These are phyloP conservation scores for Tichodroma muraria DNA, from an alignment of 2,113 vertebrate genomes.

Conservation along the genomic window DNA sequence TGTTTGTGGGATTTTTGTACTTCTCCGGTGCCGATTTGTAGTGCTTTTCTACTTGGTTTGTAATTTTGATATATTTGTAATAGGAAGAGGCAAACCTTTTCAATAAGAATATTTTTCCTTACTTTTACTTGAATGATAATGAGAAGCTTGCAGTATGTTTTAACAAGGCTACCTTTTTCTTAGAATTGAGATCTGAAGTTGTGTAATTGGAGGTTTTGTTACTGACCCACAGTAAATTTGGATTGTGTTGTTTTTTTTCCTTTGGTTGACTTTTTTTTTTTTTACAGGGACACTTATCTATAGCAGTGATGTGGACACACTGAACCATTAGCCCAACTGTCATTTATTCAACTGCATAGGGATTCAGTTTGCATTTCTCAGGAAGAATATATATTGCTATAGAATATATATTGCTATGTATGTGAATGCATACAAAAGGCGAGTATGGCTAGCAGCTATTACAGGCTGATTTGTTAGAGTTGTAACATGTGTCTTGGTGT, in stretches of 20 bases:
- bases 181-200: not conserved
- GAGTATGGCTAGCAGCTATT: not conserved
- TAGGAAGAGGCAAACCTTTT: not conserved
- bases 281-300: not conserved
- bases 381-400: not conserved
- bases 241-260: not conserved
- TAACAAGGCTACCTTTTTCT: not conserved
- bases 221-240: not conserved
- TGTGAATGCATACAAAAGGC: not conserved
- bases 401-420: not conserved
- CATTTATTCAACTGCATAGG: not conserved
- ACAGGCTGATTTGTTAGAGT: not conserved
- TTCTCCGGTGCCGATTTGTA: not conserved
- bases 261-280: not conserved
- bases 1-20: not conserved
- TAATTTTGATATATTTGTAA: not conserved
- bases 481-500: not conserved
- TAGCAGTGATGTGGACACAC: not conserved
- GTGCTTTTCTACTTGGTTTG: not conserved
- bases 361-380: not conserved
- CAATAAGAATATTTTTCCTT: not conserved
- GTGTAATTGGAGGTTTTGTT: not conserved
- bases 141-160: not conserved
- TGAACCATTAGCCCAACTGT: not conserved
- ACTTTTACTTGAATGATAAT: not conserved